Conservation (phyloP, 1,140 invertebrate species). For the Whitmania pigra region DNA sequence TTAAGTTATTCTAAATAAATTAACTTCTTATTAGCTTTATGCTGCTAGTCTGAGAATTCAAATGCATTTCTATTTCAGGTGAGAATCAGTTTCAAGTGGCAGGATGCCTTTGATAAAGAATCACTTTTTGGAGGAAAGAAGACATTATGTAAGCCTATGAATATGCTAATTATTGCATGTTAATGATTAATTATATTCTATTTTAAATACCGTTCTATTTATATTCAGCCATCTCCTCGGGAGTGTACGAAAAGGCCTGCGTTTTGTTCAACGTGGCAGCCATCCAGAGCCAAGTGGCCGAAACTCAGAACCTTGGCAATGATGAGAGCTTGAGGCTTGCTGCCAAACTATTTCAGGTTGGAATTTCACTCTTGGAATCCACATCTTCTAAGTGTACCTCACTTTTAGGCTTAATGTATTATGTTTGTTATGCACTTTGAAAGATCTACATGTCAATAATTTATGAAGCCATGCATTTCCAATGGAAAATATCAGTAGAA, state of each 20-base stretch:
- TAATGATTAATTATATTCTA: constrained; percentile 2
- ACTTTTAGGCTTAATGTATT: too few relatives aligned
- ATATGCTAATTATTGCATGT: neutral
- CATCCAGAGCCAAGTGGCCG: constrained; percentile 74
- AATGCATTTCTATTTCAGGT: constrained; percentile 32
- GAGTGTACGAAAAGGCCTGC: constrained; percentile 84
- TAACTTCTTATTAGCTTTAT: too few relatives aligned
- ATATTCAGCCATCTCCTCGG: constrained; percentile 49
- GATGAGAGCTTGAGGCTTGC: constrained; percentile 87
- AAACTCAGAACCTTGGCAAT: constrained; percentile 66
- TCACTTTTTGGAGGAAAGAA: constrained; percentile 82
- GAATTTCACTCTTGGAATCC: too few relatives aligned
- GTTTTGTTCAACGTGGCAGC: constrained; percentile 94
- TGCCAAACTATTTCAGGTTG: constrained; percentile 77
- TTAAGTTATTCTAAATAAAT: too few relatives aligned
- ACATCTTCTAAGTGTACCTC: too few relatives aligned
- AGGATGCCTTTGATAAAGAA: constrained; percentile 95
- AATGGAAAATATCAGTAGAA: neutral
- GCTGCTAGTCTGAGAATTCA: too few relatives aligned
- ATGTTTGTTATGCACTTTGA: too few relatives aligned
- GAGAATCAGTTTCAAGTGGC: constrained; percentile 80
- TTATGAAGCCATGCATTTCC: too few relatives aligned
- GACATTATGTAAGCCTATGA: constrained; percentile 65
- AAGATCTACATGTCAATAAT: too few relatives aligned
- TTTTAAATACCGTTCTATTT: neutral